phyloP scores from a whole-genome alignment of 2,113 vertebrate species.

The Urocynchramus pylzowi region DNA sequence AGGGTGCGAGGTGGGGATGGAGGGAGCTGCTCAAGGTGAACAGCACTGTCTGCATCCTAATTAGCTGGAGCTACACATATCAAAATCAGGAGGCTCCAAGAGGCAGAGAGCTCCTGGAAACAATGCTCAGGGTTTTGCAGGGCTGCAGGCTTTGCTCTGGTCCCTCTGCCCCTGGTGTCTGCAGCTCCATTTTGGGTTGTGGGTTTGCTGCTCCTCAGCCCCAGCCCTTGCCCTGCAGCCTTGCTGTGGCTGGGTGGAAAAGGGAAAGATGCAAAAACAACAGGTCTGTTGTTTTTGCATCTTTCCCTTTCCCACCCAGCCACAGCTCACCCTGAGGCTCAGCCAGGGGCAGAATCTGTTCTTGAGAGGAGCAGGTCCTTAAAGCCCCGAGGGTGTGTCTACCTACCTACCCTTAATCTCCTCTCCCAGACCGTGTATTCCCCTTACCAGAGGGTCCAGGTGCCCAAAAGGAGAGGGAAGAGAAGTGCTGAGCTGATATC shows the following conservation, averaged over 20 bases:
- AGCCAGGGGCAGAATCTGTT: background rate
- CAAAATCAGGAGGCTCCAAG: background rate
- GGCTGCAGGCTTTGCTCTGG: background rate
- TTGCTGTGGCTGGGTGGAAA: background rate
- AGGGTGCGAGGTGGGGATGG: background rate
- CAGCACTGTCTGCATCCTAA: constrained; percentile 20
- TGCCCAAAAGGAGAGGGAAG: background rate
- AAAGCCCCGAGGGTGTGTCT: background rate
- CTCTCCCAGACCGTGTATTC: background rate
- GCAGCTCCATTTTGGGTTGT: background rate
- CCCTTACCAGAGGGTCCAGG: rapidly evolving
- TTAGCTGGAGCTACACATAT: background rate
- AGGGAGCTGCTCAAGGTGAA: constrained; percentile 6
- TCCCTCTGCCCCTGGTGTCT: background rate
- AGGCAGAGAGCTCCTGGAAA: background rate
- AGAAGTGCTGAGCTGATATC: background rate
- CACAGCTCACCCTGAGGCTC: background rate
- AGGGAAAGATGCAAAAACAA: background rate
- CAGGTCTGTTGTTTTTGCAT: too few relatives aligned
- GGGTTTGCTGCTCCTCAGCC: background rate
- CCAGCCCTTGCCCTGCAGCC: background rate
- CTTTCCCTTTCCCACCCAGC: too few relatives aligned
- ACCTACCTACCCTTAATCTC: background rate
- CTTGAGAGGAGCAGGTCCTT: background rate
- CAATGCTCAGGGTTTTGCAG: background rate